Evolutionary conservation across 2,888 invertebrate species (phyloP).

Genomic region (Ennomos quercinarius): DNA sequence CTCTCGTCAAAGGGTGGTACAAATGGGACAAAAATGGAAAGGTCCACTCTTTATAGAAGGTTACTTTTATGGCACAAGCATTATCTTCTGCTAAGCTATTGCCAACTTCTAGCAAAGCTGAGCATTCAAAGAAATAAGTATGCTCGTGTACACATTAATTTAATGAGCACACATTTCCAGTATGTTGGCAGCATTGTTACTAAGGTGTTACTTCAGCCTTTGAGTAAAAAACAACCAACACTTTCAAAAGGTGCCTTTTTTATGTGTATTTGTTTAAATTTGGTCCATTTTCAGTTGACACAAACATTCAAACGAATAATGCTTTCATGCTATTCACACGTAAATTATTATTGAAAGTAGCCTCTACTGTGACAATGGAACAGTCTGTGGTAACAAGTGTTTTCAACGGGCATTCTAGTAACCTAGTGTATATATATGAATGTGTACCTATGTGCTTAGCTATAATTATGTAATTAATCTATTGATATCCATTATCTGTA

Average conservation of each 20-base stretch:
- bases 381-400: conserved; percentile 24
- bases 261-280: conserved; percentile 8
- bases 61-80: too few relatives aligned
- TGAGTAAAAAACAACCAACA: neutral
- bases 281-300: conserved; percentile 22
- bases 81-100: too few relatives aligned
- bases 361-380: conserved; percentile 11
- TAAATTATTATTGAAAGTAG: conserved; percentile 15
- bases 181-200: neutral
- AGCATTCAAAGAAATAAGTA: too few relatives aligned
- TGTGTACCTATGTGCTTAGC: conserved; percentile 31
- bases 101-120: too few relatives aligned
- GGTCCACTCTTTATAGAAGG: too few relatives aligned
- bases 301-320: conserved; percentile 11
- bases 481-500: conserved; percentile 28
- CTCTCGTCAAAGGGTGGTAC: too few relatives aligned
- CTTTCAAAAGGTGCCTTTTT: neutral
- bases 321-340: conserved; percentile 7
- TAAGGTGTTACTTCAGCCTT: neutral
- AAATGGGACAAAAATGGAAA: too few relatives aligned
- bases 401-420: conserved; percentile 12
- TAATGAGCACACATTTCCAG: neutral
- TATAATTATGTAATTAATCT: conserved; percentile 26
- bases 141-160: neutral
- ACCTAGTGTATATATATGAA: conserved; percentile 23